These are phyloP conservation scores for Lagorchestes hirsutus DNA, from an alignment of 2,797 vertebrate genomes.

Conservation along the genomic window DNA sequence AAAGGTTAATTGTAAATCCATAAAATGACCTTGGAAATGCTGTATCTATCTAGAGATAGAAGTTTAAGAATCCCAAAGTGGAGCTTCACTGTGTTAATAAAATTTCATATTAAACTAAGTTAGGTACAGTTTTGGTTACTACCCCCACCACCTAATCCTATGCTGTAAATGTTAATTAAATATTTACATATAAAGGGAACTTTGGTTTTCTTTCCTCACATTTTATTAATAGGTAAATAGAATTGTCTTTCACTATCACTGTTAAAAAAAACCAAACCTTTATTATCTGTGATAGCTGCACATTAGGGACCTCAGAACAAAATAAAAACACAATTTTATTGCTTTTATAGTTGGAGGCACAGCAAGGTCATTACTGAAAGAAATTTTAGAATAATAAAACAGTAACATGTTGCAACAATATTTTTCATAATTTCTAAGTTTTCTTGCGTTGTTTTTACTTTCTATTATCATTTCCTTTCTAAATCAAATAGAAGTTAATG, in stretches of 20 bases:
- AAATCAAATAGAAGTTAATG: slow-evolving; percentile 19
- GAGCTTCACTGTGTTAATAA: slow-evolving; percentile 67
- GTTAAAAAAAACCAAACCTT: slow-evolving; percentile 9
- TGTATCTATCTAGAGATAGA: slow-evolving; percentile 38
- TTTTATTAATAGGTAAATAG: neutral
- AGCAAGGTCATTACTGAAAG: slow-evolving; percentile 3
- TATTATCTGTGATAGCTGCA: slow-evolving; percentile 42
- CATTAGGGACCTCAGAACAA: slow-evolving; percentile 54
- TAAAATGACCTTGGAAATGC: slow-evolving; percentile 66
- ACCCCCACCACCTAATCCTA: slow-evolving; percentile 67
- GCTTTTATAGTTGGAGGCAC: slow-evolving; percentile 43
- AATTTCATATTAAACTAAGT: slow-evolving; percentile 68
- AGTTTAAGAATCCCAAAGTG: slow-evolving; percentile 66
- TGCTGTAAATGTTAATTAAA: slow-evolving; percentile 53
- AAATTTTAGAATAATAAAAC: slow-evolving; percentile 48
- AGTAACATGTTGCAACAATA: neutral
- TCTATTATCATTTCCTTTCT: slow-evolving; percentile 41
- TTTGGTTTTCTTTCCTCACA: slow-evolving; percentile 12
- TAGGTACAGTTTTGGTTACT: slow-evolving; percentile 59
- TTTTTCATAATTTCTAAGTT: slow-evolving; percentile 31
- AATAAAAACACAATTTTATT: slow-evolving; percentile 26
- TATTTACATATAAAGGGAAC: slow-evolving; percentile 27
- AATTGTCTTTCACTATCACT: slow-evolving; percentile 34
- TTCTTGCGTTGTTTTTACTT: slow-evolving; percentile 50
- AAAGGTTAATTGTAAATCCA: slow-evolving; percentile 67